A percentile compares a stretch with the other conserved stretches of the same genome.
Evolutionary conservation across 2,888 invertebrate species (phyloP).

Genomic region (Patella depressa): DNA sequence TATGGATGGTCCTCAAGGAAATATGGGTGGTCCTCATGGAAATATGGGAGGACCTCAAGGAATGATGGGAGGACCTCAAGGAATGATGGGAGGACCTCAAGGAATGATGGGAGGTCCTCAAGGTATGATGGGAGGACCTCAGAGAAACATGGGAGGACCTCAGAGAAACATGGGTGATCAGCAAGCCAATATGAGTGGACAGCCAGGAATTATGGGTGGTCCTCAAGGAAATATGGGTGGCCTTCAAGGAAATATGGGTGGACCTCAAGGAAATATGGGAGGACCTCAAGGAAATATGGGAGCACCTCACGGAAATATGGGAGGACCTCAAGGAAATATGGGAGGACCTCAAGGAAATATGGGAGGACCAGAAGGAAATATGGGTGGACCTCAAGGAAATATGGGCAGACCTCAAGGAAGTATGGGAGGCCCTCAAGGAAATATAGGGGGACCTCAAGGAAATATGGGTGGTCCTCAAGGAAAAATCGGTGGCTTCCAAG

Average conservation of each 20-base stretch:
- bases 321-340: slow-evolving; percentile 13
- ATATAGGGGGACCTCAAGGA: background rate
- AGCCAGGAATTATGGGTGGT: slow-evolving; percentile 1
- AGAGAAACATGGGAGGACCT: background rate
- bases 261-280: background rate
- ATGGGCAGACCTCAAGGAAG: background rate
- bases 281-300: slow-evolving; percentile 16
- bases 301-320: slow-evolving; percentile 18
- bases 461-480: background rate
- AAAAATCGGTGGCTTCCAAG: slow-evolving; percentile 1
- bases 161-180: background rate
- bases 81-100: background rate
- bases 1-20: slow-evolving; percentile 15
- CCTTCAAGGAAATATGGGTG: background rate
- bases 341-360: slow-evolving; percentile 15
- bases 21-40: slow-evolving; percentile 11
- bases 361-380: background rate
- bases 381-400: slow-evolving; percentile 17
- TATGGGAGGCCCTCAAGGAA: background rate
- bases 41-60: slow-evolving; percentile 14
- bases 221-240: background rate
- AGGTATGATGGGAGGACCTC: background rate
- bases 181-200: background rate
- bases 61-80: slow-evolving; percentile 2
- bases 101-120: slow-evolving; percentile 15